Conservation (phyloP, 2,888 invertebrate species). For the Rhorus exstirpatorius region DNA sequence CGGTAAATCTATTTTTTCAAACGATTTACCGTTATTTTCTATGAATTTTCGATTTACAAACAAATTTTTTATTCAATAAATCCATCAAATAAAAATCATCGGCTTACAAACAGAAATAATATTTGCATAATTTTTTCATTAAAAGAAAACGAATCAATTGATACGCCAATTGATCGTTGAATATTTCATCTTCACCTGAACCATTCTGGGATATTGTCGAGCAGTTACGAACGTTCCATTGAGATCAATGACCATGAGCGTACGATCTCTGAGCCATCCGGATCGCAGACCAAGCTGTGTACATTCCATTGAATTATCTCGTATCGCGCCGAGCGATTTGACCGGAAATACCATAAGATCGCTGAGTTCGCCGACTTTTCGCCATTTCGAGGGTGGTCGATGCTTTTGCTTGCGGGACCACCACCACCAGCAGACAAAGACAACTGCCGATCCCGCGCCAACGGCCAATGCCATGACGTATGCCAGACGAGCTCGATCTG, state of each 20-base stretch:
- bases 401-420: slow-evolving; percentile 75
- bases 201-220: slow-evolving; percentile 87
- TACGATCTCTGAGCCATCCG: slow-evolving; percentile 88
- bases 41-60: no score
- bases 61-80: no score
- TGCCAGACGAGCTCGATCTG: slow-evolving; percentile 79
- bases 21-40: no score
- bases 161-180: no score
- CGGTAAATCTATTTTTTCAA: no score
- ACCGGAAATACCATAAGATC: slow-evolving; percentile 88
- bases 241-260: slow-evolving; percentile 88
- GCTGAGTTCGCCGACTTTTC: slow-evolving; percentile 88
- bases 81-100: no score
- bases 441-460: slow-evolving; percentile 79
- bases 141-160: no score
- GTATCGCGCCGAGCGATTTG: slow-evolving; percentile 88
- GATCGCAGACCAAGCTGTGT: slow-evolving; percentile 87
- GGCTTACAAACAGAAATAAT: no score
- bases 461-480: slow-evolving; percentile 80
- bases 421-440: slow-evolving; percentile 80
- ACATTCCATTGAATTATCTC: slow-evolving; percentile 87
- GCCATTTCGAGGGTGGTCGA: slow-evolving; percentile 87
- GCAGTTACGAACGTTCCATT: slow-evolving; percentile 88
- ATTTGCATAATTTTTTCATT: no score
- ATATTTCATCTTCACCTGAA: slow-evolving; percentile 81